Conservation (phyloP, 1,140 invertebrate species). For the Phymastichus coffea region DNA sequence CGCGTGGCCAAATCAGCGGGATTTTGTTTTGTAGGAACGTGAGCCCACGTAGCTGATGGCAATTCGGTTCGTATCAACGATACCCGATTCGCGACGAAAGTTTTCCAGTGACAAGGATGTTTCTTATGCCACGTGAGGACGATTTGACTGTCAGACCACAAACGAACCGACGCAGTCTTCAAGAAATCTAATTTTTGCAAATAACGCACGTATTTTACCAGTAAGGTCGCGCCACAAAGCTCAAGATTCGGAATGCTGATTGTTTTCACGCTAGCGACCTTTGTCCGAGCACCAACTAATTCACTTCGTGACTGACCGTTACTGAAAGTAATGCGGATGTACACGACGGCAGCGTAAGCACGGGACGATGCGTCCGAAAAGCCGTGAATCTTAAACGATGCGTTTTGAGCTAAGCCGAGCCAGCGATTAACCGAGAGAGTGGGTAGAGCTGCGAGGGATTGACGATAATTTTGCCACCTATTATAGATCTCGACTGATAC, state of each 20-base stretch:
- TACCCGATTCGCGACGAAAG: neutral
- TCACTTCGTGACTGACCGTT: too few species aligned
- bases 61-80: neutral
- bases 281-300: too few species aligned
- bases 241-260: slow-evolving; percentile 39
- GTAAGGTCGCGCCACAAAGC: slow-evolving; percentile 28
- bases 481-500: too few species aligned
- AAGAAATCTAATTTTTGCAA: neutral
- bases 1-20: too few species aligned
- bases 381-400: too few species aligned
- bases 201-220: too few species aligned
- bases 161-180: neutral
- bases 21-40: neutral
- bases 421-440: neutral
- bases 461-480: too few species aligned
- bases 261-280: slow-evolving; percentile 35
- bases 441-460: neutral
- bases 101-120: neutral
- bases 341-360: neutral
- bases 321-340: too few species aligned
- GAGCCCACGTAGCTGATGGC: neutral
- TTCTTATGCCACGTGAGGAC: neutral
- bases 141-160: slow-evolving; percentile 1
- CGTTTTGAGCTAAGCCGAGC: too few species aligned
- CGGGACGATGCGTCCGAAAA: slow-evolving; percentile 27